A percentile compares a stretch with the other conserved stretches of the same genome.
Conservation (phyloP, 1,140 invertebrate species). For the Platorchestia sp. region DNA sequence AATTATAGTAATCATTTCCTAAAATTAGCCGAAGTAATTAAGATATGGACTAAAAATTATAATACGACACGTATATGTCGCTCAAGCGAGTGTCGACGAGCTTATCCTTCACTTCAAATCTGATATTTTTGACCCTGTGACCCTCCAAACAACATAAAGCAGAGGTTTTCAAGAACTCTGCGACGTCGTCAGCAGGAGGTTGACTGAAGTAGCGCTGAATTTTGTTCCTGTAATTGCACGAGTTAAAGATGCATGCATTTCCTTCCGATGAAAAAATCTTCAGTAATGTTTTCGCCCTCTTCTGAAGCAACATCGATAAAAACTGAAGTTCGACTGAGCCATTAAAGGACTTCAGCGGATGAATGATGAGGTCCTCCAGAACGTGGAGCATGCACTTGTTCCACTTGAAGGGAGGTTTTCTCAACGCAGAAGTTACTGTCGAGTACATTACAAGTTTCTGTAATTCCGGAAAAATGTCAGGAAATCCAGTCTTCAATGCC, state of each 20-base stretch:
- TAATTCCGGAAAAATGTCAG: background rate
- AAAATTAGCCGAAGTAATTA: slow-evolving; percentile 24
- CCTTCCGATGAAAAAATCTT: background rate
- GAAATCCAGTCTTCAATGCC: background rate
- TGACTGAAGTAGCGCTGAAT: background rate
- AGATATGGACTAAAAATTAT: background rate
- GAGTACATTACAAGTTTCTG: slow-evolving; percentile 44
- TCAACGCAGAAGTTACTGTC: background rate
- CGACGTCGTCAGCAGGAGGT: background rate
- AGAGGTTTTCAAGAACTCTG: background rate
- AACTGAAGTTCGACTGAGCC: background rate
- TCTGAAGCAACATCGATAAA: background rate
- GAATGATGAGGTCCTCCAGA: slow-evolving; percentile 13
- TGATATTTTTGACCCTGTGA: background rate
- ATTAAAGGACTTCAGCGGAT: background rate
- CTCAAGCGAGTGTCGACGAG: background rate
- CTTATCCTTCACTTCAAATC: slow-evolving; percentile 29
- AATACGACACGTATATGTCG: background rate
- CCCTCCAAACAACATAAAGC: background rate
- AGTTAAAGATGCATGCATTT: background rate
- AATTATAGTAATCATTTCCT: background rate
- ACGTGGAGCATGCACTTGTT: slow-evolving; percentile 31
- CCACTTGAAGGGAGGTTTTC: slow-evolving; percentile 30
- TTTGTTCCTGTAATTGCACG: background rate
- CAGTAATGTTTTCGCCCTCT: background rate